Conservation (phyloP, 2,888 invertebrate species). For the Epistrophe eligans region DNA sequence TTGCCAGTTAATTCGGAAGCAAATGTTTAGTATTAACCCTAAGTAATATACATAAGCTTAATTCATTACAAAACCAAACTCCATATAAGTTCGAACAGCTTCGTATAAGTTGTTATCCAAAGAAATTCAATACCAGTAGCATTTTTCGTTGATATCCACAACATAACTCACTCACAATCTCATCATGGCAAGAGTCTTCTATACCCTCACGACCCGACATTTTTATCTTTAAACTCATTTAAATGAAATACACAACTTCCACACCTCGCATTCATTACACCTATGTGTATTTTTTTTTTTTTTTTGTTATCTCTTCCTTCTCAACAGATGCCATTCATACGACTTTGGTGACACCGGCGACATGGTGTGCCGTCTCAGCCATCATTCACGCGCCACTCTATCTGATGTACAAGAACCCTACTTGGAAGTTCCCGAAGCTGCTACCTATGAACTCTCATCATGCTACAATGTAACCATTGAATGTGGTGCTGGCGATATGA, state of each 20-base stretch:
- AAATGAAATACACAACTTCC: conserved; percentile 12
- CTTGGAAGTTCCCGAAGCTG: conserved; percentile 94
- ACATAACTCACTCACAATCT: conserved; percentile 9
- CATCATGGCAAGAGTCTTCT: background rate
- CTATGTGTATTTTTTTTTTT: background rate
- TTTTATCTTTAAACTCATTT: conserved; percentile 20
- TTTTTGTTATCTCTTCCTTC: conserved; percentile 21
- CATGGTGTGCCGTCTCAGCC: conserved; percentile 95
- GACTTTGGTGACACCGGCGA: conserved; percentile 97
- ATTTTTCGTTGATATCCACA: background rate
- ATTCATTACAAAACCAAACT: background rate
- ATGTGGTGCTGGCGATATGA: conserved; percentile 96
- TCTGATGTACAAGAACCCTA: conserved; percentile 96
- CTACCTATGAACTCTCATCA: conserved; percentile 95
- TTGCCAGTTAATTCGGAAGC: too few species aligned
- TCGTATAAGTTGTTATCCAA: background rate
- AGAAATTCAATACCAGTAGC: background rate
- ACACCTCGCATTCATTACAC: conserved; percentile 9
- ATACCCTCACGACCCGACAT: background rate
- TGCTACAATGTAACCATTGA: conserved; percentile 98
- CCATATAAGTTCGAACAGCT: background rate
- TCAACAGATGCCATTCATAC: conserved; percentile 92
- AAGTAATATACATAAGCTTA: too few species aligned
- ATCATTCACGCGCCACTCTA: conserved; percentile 94
- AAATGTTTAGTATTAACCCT: too few species aligned